Base-by-base conservation (phyloP, 2,797 vertebrate species). In the Rhodeus uyekii region DNA sequence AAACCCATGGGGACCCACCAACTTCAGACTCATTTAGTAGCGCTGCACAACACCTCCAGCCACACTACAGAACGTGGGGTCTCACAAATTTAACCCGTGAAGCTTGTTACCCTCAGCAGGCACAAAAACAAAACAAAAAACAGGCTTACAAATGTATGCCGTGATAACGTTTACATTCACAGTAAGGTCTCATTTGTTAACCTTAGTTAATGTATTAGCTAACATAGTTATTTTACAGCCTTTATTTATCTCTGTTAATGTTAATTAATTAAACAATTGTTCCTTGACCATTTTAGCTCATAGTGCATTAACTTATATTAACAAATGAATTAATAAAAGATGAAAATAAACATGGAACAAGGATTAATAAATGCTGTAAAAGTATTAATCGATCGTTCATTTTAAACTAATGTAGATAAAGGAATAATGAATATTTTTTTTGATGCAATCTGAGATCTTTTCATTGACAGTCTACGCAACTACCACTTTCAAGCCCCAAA, bases 11-110 rank as follows among this genome's bases (percentile, higher is more conserved):
- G 89, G 91, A 91, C 91, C 91, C 87, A 89, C 92, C 91, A 93
- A 92, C 92, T 93, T 92, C 92, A 93, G 87, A 87, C 91, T 92
- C 89, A 92, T 92, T 91, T 92, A 92, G 88, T 84, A 90, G 88
- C 88, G 87, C 83, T 81, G 83, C 68, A 85, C 89, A 89, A 92
- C 87, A 90, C 88, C 89, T 85, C 71, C 84, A 77, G 29, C 60
- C 44, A 78, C 46, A 82, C 85, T 82, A 86, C 84, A 82, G 87
- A 90, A 85, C 81, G n/a, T 4, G 67, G 87, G 87, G 90, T 90
- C 89, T 85, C 86, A 84, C 67, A 83, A 90, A 90, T 93, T 92
- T 92, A 91, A 93, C 91, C 93, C 86, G 86, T 85, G 85, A 85
- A 87, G 55, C 91, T 91, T 89, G 85, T 84, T 87, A 87, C 78